Evolutionary conservation across 2,113 vertebrate species (phyloP), one percentile per base, ranked within the genome.

Genomic region (Gymnocephalus cernua): DNA sequence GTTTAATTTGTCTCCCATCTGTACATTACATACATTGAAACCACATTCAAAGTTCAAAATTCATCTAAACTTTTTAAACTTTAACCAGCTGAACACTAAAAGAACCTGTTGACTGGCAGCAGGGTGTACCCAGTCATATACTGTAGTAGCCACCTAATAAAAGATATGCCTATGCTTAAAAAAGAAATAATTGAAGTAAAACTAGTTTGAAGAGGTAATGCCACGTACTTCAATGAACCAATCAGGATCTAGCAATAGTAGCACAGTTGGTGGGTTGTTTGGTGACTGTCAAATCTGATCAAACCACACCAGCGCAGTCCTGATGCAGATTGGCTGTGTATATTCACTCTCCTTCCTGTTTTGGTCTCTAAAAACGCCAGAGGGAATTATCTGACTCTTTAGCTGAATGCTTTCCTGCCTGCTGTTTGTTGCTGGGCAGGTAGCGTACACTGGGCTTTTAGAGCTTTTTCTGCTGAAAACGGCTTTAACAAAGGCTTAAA

Each of bases 1-100:
- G n/a, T 72, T 79, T 57, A 3, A 72, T 79, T 18, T 64, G 0
- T 0, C 0, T 15, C 25, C 0, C 27, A n/a, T n/a, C n/a, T n/a
- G n/a, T n/a, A n/a, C n/a, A n/a, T n/a, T n/a, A n/a, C n/a, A n/a
- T n/a, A n/a, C n/a, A n/a, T n/a, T n/a, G n/a, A n/a, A n/a, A n/a
- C n/a, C n/a, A n/a, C n/a, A n/a, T n/a, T n/a, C n/a, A n/a, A 29
- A 29, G 29, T 29, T 29, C 32, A 32, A 32, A 32, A 32, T 32
- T 32, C 32, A 32, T 32, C 32, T 4, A 32, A 3, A 32, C 32
- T 32, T 32, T 32, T 32, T 32, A 32, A 32, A 32, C 5, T 32
- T 32, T 4, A 32, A 32, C 32, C 32, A 32, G 32, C 32, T 32
- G 32, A 32, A 32, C 32, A 32, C 32, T 32, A 32, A 3, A 32